These are phyloP conservation scores for Athalia rosae DNA, from an alignment of 2,888 invertebrate species.

Conservation along the genomic window DNA sequence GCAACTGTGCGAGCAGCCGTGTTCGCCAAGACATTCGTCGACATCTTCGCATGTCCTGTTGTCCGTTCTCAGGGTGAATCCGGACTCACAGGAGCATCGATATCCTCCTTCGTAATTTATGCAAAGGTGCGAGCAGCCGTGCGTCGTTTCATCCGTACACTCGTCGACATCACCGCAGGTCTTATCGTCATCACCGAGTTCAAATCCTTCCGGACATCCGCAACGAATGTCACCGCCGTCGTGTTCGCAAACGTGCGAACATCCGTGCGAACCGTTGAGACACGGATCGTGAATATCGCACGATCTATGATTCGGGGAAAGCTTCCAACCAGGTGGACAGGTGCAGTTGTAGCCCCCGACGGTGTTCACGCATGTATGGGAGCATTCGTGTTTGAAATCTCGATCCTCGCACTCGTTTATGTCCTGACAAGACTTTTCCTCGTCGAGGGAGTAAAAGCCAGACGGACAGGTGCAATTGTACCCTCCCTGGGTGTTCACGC, in stretches of 20 bases:
- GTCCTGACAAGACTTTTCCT: constrained; percentile 67
- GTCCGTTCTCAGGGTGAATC: constrained; percentile 75
- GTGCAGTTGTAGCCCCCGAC: constrained; percentile 78
- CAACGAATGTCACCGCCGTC: constrained; percentile 72
- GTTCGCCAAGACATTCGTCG: constrained; percentile 69
- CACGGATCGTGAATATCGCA: constrained; percentile 70
- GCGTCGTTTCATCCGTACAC: constrained; percentile 63
- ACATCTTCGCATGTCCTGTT: constrained; percentile 70
- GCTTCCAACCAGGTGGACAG: constrained; percentile 75
- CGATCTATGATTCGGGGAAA: constrained; percentile 69
- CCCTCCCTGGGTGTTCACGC: constrained; percentile 55
- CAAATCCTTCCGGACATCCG: constrained; percentile 74
- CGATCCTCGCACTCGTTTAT: constrained; percentile 51
- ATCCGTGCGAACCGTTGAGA: constrained; percentile 59
- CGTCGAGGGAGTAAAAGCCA: constrained; percentile 71
- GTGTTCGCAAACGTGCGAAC: constrained; percentile 70
- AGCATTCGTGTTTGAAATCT: constrained; percentile 59
- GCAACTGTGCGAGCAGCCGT: constrained; percentile 75
- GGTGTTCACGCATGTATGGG: constrained; percentile 77
- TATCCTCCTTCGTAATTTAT: constrained; percentile 68
- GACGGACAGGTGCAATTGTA: constrained; percentile 72
- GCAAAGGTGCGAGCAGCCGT: constrained; percentile 72
- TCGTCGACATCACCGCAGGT: constrained; percentile 75
- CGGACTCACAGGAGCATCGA: constrained; percentile 74
- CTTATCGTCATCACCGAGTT: constrained; percentile 69